phyloP scores from a whole-genome alignment of 1,140 invertebrate genomes.

The Delia radicum region DNA sequence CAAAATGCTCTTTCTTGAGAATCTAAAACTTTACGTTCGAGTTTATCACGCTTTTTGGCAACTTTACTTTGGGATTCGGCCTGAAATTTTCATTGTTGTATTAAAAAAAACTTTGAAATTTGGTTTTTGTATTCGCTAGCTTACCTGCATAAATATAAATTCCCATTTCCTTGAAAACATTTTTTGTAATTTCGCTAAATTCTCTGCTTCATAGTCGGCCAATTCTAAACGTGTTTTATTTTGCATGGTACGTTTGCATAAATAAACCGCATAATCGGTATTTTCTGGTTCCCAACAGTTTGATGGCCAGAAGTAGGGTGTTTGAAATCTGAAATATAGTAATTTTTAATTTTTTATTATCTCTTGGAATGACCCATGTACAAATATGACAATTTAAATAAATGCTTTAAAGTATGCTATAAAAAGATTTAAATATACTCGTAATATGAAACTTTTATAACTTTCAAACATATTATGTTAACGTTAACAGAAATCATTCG shows the following conservation, averaged over 20 bases:
- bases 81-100: conserved; percentile 42
- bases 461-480: no score
- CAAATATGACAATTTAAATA: not conserved
- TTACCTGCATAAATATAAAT: conserved; percentile 97
- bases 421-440: no score
- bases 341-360: not conserved
- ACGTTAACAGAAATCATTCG: no score
- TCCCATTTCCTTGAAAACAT: conserved; percentile 99
- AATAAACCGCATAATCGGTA: conserved; percentile 98
- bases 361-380: not conserved
- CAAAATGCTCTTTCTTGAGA: conserved; percentile 99
- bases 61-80: conserved; percentile 78
- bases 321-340: conserved; percentile 86
- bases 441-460: no score
- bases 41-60: conserved; percentile 97
- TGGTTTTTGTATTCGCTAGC: not conserved
- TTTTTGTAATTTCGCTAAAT: conserved; percentile 94
- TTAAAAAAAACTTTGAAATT: not conserved
- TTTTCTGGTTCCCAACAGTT: conserved; percentile 99
- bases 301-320: conserved; percentile 99
- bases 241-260: conserved; percentile 99
- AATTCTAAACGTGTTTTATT: conserved; percentile 97
- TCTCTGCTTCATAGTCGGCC: conserved; percentile 98
- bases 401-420: not conserved
- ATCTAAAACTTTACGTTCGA: conserved; percentile 97